Conservation (phyloP, 1,140 invertebrate genomes). For the Globodera rostochiensis region DNA sequence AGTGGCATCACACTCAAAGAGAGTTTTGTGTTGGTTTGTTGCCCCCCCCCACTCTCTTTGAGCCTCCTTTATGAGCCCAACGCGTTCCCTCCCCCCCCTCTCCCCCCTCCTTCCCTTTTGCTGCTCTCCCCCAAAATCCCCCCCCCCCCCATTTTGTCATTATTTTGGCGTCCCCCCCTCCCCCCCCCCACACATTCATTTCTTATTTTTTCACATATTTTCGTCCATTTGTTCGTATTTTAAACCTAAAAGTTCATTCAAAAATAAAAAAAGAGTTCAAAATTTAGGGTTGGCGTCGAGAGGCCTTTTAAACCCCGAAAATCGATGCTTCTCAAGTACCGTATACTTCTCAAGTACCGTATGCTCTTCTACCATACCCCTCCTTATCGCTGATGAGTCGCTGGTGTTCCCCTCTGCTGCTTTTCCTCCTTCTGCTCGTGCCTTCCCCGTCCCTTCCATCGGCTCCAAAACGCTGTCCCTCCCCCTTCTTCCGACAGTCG, state of each 20-base stretch:
- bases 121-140: too few species aligned
- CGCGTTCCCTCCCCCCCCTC: too few species aligned
- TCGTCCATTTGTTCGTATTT: too few species aligned
- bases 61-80: neutral
- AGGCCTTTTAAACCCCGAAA: too few species aligned
- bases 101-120: too few species aligned
- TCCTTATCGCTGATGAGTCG: neutral
- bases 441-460: slow-evolving; percentile 3
- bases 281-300: too few species aligned
- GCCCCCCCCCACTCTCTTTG: neutral
- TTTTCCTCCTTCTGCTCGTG: neutral
- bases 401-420: neutral
- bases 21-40: neutral
- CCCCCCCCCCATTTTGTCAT: neutral
- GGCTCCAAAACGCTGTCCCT: slow-evolving; percentile 8
- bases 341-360: neutral
- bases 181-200: neutral
- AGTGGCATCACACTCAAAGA: neutral
- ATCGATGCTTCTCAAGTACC: neutral
- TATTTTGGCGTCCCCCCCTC: neutral
- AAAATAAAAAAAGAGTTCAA: too few species aligned
- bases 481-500: slow-evolving; percentile 6
- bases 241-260: too few species aligned
- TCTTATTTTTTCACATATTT: neutral
- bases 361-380: neutral